These are phyloP conservation scores for Chalcosyrphus nemorum DNA, from an alignment of 2,888 invertebrate genomes.

Conservation along the genomic window DNA sequence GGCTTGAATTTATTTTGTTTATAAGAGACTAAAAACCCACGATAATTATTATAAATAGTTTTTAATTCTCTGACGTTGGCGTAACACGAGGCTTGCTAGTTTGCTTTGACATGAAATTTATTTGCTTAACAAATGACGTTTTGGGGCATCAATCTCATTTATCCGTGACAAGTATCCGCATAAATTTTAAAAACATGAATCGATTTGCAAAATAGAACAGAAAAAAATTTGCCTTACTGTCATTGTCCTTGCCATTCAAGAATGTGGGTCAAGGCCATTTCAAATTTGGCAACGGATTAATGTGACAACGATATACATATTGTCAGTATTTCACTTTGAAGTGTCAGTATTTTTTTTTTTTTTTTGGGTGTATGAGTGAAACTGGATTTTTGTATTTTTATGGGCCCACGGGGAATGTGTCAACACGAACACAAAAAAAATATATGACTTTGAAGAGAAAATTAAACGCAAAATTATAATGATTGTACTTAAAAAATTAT, in stretches of 20 bases:
- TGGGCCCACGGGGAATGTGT: neutral
- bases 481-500: conserved; percentile 61
- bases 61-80: conserved; percentile 45
- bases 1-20: conserved; percentile 18
- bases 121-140: conserved; percentile 21
- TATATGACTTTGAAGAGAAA: conserved; percentile 23
- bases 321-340: neutral
- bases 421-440: conserved; percentile 3
- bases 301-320: conserved; percentile 10
- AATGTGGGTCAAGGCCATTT: conserved; percentile 78
- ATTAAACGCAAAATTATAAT: conserved; percentile 46
- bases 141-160: conserved; percentile 43
- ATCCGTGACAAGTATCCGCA: conserved; percentile 6
- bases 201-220: conserved; percentile 42
- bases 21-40: neutral
- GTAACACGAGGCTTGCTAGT: conserved; percentile 15
- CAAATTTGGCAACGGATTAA: conserved; percentile 28
- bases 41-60: conserved; percentile 48
- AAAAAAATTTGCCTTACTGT: conserved; percentile 50
- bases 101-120: conserved; percentile 40
- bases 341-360: neutral
- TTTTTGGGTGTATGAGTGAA: neutral
- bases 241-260: conserved; percentile 27
- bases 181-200: conserved; percentile 20
- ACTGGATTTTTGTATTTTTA: neutral